Evolutionary conservation across 2,888 invertebrate species (phyloP), one percentile per base, ranked within the genome.

Genomic region (Pomacea canaliculata): DNA sequence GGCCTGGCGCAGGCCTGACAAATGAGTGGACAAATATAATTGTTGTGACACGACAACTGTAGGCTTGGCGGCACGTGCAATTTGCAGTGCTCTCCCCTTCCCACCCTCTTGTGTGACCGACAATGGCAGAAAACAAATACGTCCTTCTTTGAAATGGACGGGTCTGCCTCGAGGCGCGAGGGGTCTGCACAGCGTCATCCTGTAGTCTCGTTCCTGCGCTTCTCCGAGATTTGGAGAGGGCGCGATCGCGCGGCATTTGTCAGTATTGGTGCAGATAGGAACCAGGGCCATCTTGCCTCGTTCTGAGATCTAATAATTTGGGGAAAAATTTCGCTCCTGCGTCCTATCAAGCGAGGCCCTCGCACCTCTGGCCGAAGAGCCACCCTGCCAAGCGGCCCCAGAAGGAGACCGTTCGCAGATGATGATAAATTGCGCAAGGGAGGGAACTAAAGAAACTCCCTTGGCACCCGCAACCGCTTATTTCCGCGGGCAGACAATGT

Each of bases 391-490:
- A 63, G 19, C 63, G 27, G 37, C 27, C 10, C 63, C 12, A 19
- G 63, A 23, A 23, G 63, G 10, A 19, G 16, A 63, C n/a, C n/a
- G 63, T 12, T 63, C 63, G 63, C 19, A 63, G 63, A 63, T 63
- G 63, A 63, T 63, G 63, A 63, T 63, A 63, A 63, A 63, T 63
- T n/a, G 63, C 63, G 63, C 63, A 23, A 27, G 63, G 63, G 27
- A 27, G 63, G n/a, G 63, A 19, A 63, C 63, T 23, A 27, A 63
- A 56, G 51, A 63, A 63, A 63, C 63, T 63, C 63, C 63, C 63
- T 16, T 27, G 63, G 63, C n/a, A 63, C 10, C 16, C 63, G 63
- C n/a, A 63, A 63, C 63, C 19, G 63, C 63, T 63, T 27, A 63
- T 63, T 63, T 63, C 27, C 23, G 19, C 63, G 23, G 63, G 27